phyloP scores from a whole-genome alignment of 2,888 invertebrate species.

The Bruchidius siliquastri region DNA sequence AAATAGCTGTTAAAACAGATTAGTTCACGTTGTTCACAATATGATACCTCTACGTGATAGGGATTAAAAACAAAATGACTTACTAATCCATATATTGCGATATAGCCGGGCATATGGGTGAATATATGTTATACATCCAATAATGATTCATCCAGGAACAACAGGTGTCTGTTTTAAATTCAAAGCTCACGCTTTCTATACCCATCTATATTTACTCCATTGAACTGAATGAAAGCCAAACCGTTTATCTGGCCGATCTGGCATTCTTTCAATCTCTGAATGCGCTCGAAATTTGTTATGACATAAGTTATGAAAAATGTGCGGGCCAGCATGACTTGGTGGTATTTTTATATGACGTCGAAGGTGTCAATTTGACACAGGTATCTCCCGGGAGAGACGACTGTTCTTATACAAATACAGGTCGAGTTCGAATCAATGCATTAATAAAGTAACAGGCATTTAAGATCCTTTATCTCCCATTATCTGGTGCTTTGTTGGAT shows the following conservation, averaged over 20 bases:
- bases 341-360: background rate
- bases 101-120: background rate
- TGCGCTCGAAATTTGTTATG: slow-evolving; percentile 36
- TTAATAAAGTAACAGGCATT: background rate
- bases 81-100: background rate
- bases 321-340: slow-evolving; percentile 3
- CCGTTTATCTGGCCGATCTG: background rate
- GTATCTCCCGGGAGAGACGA: background rate
- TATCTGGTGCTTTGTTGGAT: background rate
- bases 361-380: background rate
- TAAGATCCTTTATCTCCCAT: background rate
- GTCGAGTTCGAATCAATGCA: background rate
- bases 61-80: background rate
- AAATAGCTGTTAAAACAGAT: no score
- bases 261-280: slow-evolving; percentile 30
- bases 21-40: no score
- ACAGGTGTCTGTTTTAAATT: background rate
- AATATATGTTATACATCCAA: background rate
- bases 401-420: background rate
- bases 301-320: slow-evolving; percentile 36
- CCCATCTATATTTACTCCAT: background rate
- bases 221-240: background rate
- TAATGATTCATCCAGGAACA: background rate
- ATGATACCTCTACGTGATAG: no score
- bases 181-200: background rate